Evolutionary conservation across 2,888 invertebrate species (phyloP).

Genomic region (Philonicus albiceps): DNA sequence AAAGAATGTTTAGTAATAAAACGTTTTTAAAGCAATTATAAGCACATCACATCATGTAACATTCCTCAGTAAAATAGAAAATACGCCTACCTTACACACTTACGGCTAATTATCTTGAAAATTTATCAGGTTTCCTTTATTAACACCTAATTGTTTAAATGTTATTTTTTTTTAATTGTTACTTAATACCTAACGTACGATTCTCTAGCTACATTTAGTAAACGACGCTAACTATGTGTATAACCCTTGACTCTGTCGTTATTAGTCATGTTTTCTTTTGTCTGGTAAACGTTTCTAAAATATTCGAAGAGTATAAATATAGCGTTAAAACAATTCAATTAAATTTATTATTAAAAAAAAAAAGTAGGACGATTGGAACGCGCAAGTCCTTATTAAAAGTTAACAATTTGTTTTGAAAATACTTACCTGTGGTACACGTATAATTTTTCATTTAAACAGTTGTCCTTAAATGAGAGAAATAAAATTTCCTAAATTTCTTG

Average conservation of each 20-base stretch:
- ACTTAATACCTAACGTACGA: neutral
- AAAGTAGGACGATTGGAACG: neutral
- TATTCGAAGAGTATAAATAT: neutral
- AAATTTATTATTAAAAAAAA: neutral
- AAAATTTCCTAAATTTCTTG: neutral
- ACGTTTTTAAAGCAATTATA: constrained; percentile 7
- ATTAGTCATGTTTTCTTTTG: neutral
- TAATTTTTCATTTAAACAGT: neutral
- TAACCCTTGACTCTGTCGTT: neutral
- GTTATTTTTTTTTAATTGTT: neutral
- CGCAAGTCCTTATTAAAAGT: neutral
- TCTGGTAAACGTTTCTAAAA: neutral
- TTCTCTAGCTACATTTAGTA: constrained; percentile 16
- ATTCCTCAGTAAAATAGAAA: neutral
- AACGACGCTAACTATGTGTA: constrained; percentile 14
- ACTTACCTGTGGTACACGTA: neutral
- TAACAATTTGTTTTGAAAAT: neutral
- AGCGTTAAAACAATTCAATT: neutral
- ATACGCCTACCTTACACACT: neutral
- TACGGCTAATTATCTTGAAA: neutral
- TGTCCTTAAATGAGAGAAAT: neutral
- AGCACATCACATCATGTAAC: constrained; percentile 15
- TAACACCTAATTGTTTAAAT: neutral
- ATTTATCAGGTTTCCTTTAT: neutral
- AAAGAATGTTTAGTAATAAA: neutral